phyloP scores from a whole-genome alignment of 2,888 invertebrate species.

The Drosophila aldrichi region DNA sequence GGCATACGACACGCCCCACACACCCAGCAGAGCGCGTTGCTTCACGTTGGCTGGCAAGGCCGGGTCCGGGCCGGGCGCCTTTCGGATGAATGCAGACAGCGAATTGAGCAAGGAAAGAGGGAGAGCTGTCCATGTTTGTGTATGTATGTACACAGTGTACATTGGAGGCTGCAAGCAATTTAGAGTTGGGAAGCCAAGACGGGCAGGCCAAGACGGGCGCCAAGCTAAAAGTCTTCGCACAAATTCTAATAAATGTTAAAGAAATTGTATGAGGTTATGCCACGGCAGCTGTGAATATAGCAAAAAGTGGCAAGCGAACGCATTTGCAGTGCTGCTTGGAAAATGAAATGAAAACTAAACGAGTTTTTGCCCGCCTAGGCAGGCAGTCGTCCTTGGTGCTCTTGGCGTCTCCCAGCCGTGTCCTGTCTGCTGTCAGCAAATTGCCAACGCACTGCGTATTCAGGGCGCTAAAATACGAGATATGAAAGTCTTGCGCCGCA shows the following conservation, averaged over 20 bases:
- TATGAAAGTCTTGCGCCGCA: constrained; percentile 39
- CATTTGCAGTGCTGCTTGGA: constrained; percentile 58
- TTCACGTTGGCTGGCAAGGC: constrained; percentile 21
- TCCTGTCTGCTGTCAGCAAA: constrained; percentile 70
- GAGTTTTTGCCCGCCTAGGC: constrained; percentile 60
- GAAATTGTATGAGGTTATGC: constrained; percentile 77
- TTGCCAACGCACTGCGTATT: constrained; percentile 71
- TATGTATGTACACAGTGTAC: constrained; percentile 59
- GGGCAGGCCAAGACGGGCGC: constrained; percentile 29
- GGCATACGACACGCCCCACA: constrained; percentile 46
- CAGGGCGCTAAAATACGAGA: constrained; percentile 37
- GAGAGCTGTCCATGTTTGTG: constrained; percentile 51
- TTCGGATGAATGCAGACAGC: constrained; percentile 44
- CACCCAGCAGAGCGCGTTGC: constrained; percentile 16
- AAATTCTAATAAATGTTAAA: constrained; percentile 78
- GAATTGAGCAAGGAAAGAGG: constrained; percentile 23
- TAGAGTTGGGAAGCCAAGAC: constrained; percentile 47
- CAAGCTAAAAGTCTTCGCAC: constrained; percentile 52
- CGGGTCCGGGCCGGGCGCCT: background rate
- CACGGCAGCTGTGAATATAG: constrained; percentile 73
- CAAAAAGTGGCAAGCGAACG: constrained; percentile 71
- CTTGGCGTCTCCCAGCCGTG: constrained; percentile 27
- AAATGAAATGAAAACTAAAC: constrained; percentile 79
- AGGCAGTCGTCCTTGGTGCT: background rate
- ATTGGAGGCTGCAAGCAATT: constrained; percentile 53